phyloP scores from a whole-genome alignment of 2,113 vertebrate species.

The Malurus cyaneus region DNA sequence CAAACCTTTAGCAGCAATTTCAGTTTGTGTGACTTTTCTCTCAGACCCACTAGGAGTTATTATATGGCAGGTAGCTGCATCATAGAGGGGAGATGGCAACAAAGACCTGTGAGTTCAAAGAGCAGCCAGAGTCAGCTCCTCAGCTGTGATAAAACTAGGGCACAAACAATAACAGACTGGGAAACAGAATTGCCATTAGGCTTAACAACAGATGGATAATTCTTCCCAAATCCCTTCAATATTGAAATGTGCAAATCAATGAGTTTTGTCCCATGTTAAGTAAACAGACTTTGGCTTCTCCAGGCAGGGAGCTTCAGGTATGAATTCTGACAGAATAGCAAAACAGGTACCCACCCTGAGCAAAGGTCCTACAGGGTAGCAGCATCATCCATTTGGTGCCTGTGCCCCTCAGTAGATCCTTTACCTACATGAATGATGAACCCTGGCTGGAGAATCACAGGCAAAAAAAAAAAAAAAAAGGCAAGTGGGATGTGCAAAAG shows the following conservation, averaged over 20 bases:
- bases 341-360: background rate
- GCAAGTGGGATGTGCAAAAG: background rate
- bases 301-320: background rate
- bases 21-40: background rate
- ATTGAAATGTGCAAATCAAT: background rate
- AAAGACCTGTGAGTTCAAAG: background rate
- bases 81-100: background rate
- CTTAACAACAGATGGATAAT: background rate
- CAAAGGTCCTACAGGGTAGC: background rate
- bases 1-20: background rate
- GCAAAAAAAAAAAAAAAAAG: background rate
- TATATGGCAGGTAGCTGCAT: background rate
- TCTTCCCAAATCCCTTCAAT: background rate
- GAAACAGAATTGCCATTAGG: background rate
- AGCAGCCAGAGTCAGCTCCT: background rate
- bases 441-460: background rate
- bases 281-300: background rate
- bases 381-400: background rate
- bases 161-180: background rate
- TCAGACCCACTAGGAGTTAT: background rate
- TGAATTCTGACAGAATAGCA: background rate
- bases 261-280: background rate
- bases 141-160: background rate
- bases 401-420: rapidly evolving
- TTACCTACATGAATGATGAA: background rate